Base-by-base conservation (phyloP, 2,888 invertebrate genomes). In the Criorhina ranunculi region DNA sequence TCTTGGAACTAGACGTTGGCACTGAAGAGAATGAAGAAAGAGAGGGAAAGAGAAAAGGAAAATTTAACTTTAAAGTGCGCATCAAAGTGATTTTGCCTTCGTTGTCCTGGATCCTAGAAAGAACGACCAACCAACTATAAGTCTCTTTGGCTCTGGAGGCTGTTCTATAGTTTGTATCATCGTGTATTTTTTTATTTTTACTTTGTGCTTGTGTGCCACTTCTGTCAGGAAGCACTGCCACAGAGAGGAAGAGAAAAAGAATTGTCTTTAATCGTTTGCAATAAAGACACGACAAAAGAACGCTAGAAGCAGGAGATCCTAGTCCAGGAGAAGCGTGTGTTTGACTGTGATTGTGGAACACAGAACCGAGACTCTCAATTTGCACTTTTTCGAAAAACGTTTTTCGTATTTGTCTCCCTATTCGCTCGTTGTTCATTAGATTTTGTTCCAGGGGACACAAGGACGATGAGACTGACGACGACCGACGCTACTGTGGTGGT, bases 181-280 rank as follows among this genome's bases (percentile, higher is more conserved):
- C 12, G n/a, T n/a, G n/a, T 42, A n/a, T n/a, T 37, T 9, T 17
- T 55, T 40, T 11, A 9, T 44, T 40, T 31, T 40, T 19, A 11
- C 24, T 6, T 31, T 53, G 24, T 12, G 55, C 44, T 9, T 8
- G 29, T 77, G 72, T 72, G 72, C 66, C 49, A 67, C 46, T 73
- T 72, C 78, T 78, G 73, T 83, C 64, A 51, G 51, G 55, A 46
- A 57, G 57, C 17, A 31, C 44, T 40, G 12, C 40, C 40, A 40
- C 40, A 12, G 40, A 5, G 9, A 9, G 12, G 42, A 79, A 40
- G 8, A 70, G 51, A 53, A n/a, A n/a, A 4, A 24, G 57, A 80
- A 76, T 79, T 75, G 80, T 80, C 79, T 80, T 85, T 80, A 85
- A 85, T 85, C 80, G 85, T 53, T 44, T 70, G 76, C 70, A 59